Percentiles rank a stretch among this genome's conserved stretches.
These are phyloP conservation scores for Parasteatoda tepidariorum DNA, from an alignment of 1,140 invertebrate genomes.

Conservation along the genomic window DNA sequence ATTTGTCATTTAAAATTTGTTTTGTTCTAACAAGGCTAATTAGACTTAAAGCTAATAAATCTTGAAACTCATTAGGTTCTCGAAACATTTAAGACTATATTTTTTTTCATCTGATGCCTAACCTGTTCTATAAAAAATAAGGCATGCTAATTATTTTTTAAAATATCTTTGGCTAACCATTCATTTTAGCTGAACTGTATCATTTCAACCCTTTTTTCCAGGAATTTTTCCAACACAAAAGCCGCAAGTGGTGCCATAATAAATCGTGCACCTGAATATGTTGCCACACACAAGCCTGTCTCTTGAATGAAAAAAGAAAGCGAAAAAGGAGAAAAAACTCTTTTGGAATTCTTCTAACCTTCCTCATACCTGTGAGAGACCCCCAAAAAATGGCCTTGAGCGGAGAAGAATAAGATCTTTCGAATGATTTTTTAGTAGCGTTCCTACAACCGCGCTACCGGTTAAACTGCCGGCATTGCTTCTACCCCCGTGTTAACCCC, in stretches of 20 bases:
- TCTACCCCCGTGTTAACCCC: conserved; percentile 44
- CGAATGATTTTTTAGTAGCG: conserved; percentile 1
- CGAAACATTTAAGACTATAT: too few species aligned
- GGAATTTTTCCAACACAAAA: neutral
- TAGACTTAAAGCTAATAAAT: too few species aligned
- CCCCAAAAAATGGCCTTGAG: conserved; percentile 46
- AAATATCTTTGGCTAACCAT: too few species aligned
- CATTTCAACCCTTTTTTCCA: neutral
- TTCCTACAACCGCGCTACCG: conserved; percentile 27
- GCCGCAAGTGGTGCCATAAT: neutral
- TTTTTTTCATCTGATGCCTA: neutral
- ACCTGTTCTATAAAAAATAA: neutral
- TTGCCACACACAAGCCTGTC: neutral
- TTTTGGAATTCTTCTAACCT: conserved; percentile 7
- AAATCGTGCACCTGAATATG: neutral
- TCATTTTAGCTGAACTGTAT: too few species aligned
- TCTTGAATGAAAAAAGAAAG: neutral
- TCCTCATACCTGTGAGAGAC: neutral
- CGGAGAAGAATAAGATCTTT: conserved; percentile 21
- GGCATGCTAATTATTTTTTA: too few species aligned
- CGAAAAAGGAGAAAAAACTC: conserved; percentile 6
- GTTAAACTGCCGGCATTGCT: conserved; percentile 48
- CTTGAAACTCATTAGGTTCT: too few species aligned
- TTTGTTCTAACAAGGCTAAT: too few species aligned
- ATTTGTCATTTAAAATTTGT: too few species aligned